A percentile compares a stretch with the other conserved stretches of the same genome.
phyloP scores from a whole-genome alignment of 2,113 vertebrate genomes.

The Cephalopterus ornatus region DNA sequence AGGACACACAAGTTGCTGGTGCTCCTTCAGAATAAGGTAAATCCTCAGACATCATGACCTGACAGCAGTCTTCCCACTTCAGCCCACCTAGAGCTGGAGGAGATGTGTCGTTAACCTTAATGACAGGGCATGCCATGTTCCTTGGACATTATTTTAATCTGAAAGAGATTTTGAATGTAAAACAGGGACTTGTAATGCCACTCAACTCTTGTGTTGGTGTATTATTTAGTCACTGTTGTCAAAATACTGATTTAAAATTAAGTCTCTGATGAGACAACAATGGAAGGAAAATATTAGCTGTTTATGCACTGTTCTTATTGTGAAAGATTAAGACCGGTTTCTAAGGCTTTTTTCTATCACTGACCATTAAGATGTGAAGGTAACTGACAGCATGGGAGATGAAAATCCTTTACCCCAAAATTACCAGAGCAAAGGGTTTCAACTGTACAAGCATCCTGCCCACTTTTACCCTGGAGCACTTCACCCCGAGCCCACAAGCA shows the following conservation, averaged over 20 bases:
- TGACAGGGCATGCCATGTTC: not conserved
- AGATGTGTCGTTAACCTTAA: not conserved
- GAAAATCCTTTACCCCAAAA: not conserved
- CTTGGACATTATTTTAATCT: not conserved
- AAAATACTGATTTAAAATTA: not conserved
- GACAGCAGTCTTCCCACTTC: not conserved
- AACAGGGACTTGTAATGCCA: not conserved
- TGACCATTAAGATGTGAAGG: not conserved
- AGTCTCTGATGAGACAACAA: not conserved
- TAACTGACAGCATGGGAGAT: not conserved
- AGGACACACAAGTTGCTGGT: not conserved
- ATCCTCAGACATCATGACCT: not conserved
- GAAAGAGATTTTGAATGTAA: not conserved
- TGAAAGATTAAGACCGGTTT: not conserved
- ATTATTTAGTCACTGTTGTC: not conserved
- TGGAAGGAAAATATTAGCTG: not conserved
- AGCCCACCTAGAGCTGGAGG: not conserved
- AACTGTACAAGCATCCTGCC: not conserved
- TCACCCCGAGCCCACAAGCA: not conserved
- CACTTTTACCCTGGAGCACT: not conserved
- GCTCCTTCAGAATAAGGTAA: not conserved
- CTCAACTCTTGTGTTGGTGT: not conserved
- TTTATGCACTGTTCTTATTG: not conserved
- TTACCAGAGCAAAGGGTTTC: not conserved
- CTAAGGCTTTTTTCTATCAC: not conserved